A percentile compares a stretch with the other conserved stretches of the same genome.
These are phyloP conservation scores for Mythimna impura DNA, from an alignment of 2,888 invertebrate genomes.

Conservation along the genomic window DNA sequence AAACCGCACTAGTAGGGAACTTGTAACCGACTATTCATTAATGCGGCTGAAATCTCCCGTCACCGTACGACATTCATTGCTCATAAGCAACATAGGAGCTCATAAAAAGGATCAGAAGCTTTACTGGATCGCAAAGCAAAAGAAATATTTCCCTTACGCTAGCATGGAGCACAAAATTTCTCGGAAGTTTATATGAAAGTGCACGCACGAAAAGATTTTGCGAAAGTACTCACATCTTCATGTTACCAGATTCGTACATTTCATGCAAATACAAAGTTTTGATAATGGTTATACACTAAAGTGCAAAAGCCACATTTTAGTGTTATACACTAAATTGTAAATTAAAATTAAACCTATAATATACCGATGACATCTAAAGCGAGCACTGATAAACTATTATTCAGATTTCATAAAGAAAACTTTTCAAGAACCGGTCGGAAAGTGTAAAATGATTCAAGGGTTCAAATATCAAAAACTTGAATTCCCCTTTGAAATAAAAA, in stretches of 20 bases:
- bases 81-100: slow-evolving; percentile 78
- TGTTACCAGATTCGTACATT: slow-evolving; percentile 43
- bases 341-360: slow-evolving; percentile 4
- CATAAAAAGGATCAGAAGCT: slow-evolving; percentile 85
- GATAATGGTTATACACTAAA: slow-evolving; percentile 15
- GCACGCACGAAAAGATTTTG: slow-evolving; percentile 76
- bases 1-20: slow-evolving; percentile 15
- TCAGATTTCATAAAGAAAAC: slow-evolving; percentile 14
- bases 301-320: too few relatives aligned
- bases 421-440: neutral
- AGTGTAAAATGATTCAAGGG: neutral
- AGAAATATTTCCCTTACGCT: slow-evolving; percentile 83
- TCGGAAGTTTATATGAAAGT: slow-evolving; percentile 69
- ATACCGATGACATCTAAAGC: neutral
- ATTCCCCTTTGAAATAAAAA: slow-evolving; percentile 28
- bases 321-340: neutral
- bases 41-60: slow-evolving; percentile 68
- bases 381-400: neutral
- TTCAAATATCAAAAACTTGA: slow-evolving; percentile 12
- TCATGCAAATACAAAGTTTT: slow-evolving; percentile 32
- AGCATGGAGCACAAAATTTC: slow-evolving; percentile 72
- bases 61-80: slow-evolving; percentile 78
- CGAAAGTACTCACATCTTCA: slow-evolving; percentile 71
- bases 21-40: slow-evolving; percentile 60
- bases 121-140: slow-evolving; percentile 80